Base-by-base conservation (phyloP, 2,797 vertebrate genomes). In the Nothura maculosa region DNA sequence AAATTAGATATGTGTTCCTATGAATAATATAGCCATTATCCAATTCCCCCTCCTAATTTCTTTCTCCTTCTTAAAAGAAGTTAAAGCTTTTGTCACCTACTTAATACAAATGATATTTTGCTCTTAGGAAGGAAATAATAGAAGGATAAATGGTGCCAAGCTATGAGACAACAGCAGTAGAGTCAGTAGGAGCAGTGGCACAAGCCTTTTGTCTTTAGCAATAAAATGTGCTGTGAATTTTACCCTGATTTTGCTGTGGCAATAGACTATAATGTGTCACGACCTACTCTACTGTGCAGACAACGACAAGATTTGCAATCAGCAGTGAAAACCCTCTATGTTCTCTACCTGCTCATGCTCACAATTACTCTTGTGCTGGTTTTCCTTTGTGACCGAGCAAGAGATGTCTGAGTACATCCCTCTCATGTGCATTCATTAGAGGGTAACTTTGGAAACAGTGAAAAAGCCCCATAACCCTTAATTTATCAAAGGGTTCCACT, bases 11-110 rank as follows among this genome's bases (percentile, higher is more conserved):
- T 81, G 43, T 0, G 0, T 75, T 92, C 52, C 52, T 79, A 47
- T 92, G 74, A 94, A 93, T 95, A 96, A 93, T 86, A 66, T 50
- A 85, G 42, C 68, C 50, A 90, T 96, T 96, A 93, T 80, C 28
- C 43, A 95, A 63, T 87, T 87, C 17, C 1, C 19, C 22, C 89
- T 78, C 73, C 17, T 88, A 73, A 92, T 85, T 96, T 92, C 68
- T 78, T 91, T 91, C 21, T 89, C 16, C 30, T 85, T 42, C 69
- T 38, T 63, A 61, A 74, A 92, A 87, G 48, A 92, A 90, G 50
- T 57, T 85, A 83, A 91, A 30, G 9, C 36, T 85, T 63, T 81
- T 94, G 50, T 76, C 74, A 92, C 66, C 58, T 80, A 48, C n/a
- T 85, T 92, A 91, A 81, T 85, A 64, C 75, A 87, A 73, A 73